Base-by-base conservation (phyloP, 1,140 invertebrate genomes). In the Drosophila pseudoananassae region DNA sequence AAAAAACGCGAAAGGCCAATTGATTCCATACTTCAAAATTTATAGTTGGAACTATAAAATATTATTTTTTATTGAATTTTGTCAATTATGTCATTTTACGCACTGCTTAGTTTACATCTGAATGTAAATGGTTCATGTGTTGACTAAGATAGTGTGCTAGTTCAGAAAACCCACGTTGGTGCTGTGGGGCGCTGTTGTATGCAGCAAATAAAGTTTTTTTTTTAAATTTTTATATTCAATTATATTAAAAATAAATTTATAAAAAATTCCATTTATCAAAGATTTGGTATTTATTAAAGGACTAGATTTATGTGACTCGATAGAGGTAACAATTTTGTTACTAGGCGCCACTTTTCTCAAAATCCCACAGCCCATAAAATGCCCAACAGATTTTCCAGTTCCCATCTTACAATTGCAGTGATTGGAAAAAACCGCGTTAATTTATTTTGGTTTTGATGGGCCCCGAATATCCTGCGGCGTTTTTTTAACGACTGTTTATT, bases 391-490 rank as follows among this genome's bases (percentile, higher is more conserved):
- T 47, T 49, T 15, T 36, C 2, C 9, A 59, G 12, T 27, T 31
- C n/a, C 5, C 36, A 20, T 14, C 3, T 12, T 6, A 60, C 47
- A 23, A 31, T 38, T 12, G 6, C 12, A 38, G n/a, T 23, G 25
- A 54, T 36, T 55, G 4, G 36, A 27, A 15, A 25, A 36, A 36
- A 36, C 10, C 10, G 3, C 10, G 33, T n/a, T 12, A 36, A 36
- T 36, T 36, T 36, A 36, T 36, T 36, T 36, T 12, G 33, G 4
- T 36, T 36, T 10, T 36, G 33, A 36, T 36, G 33, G 33, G 14
- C 40, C 40, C 36, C 71, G 9, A 56, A 73, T 64, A 75, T 76
- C 71, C 72, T 75, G 70, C 29, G 53, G 60, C 29, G 63, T 27
- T 52, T 53, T 29, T 17, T 59, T 76, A 65, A 68, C 40, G 60